These are phyloP conservation scores for Campylomormyrus numenius DNA, from an alignment of 2,113 vertebrate species.

Conservation along the genomic window DNA sequence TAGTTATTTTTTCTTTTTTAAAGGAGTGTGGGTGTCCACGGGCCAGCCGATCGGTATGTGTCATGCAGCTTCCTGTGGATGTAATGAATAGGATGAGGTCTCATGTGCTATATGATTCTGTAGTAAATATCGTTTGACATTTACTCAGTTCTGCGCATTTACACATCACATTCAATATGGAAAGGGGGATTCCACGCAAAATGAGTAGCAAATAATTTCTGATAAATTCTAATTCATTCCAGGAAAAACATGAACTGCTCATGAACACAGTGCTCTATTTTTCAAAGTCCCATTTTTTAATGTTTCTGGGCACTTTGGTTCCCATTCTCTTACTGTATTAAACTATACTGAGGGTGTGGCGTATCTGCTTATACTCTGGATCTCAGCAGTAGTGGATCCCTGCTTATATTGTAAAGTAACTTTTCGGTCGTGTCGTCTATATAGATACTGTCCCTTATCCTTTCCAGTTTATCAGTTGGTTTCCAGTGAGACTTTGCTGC, in stretches of 20 bases:
- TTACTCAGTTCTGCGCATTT: not conserved
- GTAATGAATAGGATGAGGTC: not conserved
- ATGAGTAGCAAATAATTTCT: not conserved
- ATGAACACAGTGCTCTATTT: not conserved
- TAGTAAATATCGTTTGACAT: not conserved
- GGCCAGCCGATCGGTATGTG: conserved; percentile 89
- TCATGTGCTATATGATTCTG: not conserved
- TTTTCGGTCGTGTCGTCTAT: not conserved
- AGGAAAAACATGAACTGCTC: not conserved
- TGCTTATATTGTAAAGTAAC: not conserved
- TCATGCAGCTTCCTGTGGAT: conserved; percentile 5
- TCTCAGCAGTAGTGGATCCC: not conserved
- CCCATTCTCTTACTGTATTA: not conserved
- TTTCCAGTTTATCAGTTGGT: not conserved
- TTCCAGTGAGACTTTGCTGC: not conserved
- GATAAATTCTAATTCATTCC: not conserved
- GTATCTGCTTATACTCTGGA: not conserved
- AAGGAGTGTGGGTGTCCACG: conserved; percentile 97
- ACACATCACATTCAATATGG: not conserved
- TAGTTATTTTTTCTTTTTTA: conserved; percentile 35
- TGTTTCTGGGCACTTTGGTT: not conserved
- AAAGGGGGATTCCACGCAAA: not conserved
- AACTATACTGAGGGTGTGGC: not conserved
- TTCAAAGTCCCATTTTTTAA: not conserved
- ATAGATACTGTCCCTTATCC: not conserved